A percentile compares a stretch with the other conserved stretches of the same genome.
Conservation (phyloP, 2,888 invertebrate genomes). For the Habrosyne pyritoides region DNA sequence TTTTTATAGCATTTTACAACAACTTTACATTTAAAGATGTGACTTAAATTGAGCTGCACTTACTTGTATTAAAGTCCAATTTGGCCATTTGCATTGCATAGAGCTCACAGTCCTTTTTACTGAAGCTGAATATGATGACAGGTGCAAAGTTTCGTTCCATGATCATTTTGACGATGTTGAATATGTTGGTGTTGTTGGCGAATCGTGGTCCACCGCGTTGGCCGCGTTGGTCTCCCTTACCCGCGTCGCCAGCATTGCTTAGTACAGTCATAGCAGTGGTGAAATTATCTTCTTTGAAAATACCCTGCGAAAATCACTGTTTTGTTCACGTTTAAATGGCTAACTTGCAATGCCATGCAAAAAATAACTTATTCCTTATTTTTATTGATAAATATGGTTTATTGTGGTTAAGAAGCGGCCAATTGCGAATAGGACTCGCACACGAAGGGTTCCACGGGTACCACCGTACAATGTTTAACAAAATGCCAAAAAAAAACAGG, state of each 20-base stretch:
- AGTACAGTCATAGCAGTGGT: conserved; percentile 98
- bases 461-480: too few relatives aligned
- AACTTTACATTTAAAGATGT: too few relatives aligned
- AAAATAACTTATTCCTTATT: too few relatives aligned
- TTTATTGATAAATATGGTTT: too few relatives aligned
- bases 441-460: too few relatives aligned
- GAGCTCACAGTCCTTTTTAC: conserved; percentile 98
- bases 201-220: conserved; percentile 88
- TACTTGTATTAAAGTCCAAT: conserved; percentile 96
- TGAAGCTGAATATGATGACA: conserved; percentile 99
- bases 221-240: conserved; percentile 91
- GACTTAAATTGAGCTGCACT: conserved; percentile 28
- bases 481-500: too few relatives aligned
- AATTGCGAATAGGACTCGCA: too few relatives aligned
- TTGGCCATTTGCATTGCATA: conserved; percentile 99
- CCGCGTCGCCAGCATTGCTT: conserved; percentile 91
- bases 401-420: too few relatives aligned
- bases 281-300: conserved; percentile 98
- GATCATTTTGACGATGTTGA: conserved; percentile 99
- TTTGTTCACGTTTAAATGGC: not conserved
- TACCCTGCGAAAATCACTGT: conserved; percentile 83
- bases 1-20: too few relatives aligned
- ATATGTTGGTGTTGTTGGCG: conserved; percentile 91
- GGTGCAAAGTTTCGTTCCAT: conserved; percentile 99
- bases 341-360: too few relatives aligned